A percentile compares a stretch with the other conserved stretches of the same genome.
Conservation (phyloP, 2,888 invertebrate species). For the Caenorhabditis sulstoni region DNA sequence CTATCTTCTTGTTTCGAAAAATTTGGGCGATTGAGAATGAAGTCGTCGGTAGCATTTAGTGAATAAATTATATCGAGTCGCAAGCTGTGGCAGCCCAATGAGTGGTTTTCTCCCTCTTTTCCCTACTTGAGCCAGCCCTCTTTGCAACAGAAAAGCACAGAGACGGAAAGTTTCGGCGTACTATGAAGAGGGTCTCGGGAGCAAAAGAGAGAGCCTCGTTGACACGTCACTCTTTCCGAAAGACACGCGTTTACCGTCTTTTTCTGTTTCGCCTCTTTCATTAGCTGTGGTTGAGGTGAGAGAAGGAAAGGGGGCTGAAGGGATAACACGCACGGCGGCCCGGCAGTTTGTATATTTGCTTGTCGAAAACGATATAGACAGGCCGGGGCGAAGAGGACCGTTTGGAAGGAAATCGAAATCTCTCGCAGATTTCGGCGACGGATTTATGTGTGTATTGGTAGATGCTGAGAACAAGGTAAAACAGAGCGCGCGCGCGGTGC, state of each 20-base stretch:
- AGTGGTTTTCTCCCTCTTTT: constrained; percentile 8
- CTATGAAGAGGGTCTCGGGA: constrained; percentile 31
- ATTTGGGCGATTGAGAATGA: constrained; percentile 12
- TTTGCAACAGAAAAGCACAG: constrained; percentile 3
- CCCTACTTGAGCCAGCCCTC: constrained; percentile 21
- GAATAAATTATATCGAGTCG: constrained; percentile 15
- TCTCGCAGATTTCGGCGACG: constrained; percentile 15
- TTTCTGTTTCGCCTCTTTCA: constrained; percentile 26
- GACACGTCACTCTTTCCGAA: constrained; percentile 40
- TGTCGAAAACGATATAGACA: constrained; percentile 58
- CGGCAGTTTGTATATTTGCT: constrained; percentile 40
- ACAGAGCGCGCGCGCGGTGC: constrained; percentile 26
- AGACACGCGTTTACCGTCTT: constrained; percentile 41
- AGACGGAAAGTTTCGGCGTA: constrained; percentile 14
- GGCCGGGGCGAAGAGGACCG: background rate
- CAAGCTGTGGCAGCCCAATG: background rate
- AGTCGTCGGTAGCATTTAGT: constrained; percentile 9
- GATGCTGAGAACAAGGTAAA: constrained; percentile 38
- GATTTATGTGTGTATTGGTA: constrained; percentile 32
- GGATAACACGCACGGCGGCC: constrained; percentile 41
- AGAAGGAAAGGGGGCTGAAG: constrained; percentile 34
- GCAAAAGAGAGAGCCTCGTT: background rate
- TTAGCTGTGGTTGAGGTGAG: constrained; percentile 44
- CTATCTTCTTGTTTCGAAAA: constrained; percentile 17
- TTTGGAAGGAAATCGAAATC: constrained; percentile 34